phyloP scores from a whole-genome alignment of 2,888 invertebrate species.

The Mermis nigrescens region DNA sequence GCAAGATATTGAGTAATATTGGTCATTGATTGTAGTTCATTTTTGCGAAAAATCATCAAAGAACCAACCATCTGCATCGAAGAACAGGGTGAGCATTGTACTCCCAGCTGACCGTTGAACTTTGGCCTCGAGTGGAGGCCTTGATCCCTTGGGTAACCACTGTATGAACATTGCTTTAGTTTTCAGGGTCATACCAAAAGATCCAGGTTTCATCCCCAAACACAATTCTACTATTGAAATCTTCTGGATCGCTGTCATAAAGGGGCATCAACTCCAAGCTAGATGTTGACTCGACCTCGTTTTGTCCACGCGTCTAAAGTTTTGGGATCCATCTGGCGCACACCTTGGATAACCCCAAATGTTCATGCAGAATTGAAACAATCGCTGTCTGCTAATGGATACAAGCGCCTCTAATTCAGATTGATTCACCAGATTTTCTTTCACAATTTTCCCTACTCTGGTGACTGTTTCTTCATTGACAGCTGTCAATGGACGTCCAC shows the following conservation, averaged over 20 bases:
- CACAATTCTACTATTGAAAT: slow-evolving; percentile 25
- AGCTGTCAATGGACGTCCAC: neutral
- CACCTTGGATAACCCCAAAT: slow-evolving; percentile 3
- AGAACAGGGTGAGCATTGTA: slow-evolving; percentile 14
- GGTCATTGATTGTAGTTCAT: slow-evolving; percentile 13
- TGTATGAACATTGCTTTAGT: neutral
- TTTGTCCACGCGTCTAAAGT: slow-evolving; percentile 25
- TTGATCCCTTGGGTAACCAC: too few species aligned
- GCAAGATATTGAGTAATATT: slow-evolving; percentile 13
- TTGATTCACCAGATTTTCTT: neutral
- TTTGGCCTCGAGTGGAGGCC: slow-evolving; percentile 8
- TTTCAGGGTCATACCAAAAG: slow-evolving; percentile 3
- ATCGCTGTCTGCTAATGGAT: neutral
- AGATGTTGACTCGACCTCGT: neutral
- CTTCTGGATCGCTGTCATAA: too few species aligned
- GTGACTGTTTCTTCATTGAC: neutral
- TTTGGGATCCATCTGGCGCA: slow-evolving; percentile 29
- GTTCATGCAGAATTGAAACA: slow-evolving; percentile 1
- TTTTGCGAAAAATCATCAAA: slow-evolving; percentile 15
- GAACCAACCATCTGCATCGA: slow-evolving; percentile 13
- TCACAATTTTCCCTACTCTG: neutral
- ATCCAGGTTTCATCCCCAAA: slow-evolving; percentile 33
- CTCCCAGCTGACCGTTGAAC: slow-evolving; percentile 11
- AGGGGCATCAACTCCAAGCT: slow-evolving; percentile 10
- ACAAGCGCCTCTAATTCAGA: neutral